Percentiles rank a stretch among this genome's conserved stretches.
Conservation (phyloP, 2,113 vertebrate species). For the Microtus richardsoni region DNA sequence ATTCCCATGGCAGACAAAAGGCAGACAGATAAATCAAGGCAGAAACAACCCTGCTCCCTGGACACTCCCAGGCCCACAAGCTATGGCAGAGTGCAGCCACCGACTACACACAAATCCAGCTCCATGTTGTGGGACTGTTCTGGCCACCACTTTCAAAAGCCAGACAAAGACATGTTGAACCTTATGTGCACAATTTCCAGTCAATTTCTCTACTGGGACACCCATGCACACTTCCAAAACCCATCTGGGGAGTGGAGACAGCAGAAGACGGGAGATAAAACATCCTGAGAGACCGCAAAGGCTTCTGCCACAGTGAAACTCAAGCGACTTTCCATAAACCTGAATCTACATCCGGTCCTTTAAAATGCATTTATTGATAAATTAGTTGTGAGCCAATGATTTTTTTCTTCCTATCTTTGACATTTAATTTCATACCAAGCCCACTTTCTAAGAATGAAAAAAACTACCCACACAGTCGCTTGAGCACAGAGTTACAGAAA, state of each 20-base stretch:
- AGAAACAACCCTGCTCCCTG: neutral
- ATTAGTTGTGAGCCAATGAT: neutral
- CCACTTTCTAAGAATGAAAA: neutral
- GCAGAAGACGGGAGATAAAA: neutral
- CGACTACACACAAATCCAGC: neutral
- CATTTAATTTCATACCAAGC: constrained; percentile 43
- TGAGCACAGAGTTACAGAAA: constrained; percentile 10
- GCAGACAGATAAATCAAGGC: neutral
- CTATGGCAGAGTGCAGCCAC: no score
- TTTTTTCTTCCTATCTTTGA: constrained; percentile 41
- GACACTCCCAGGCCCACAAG: no score
- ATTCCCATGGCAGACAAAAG: neutral
- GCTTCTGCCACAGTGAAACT: neutral
- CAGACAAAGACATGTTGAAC: neutral
- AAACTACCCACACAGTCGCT: neutral
- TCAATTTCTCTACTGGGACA: neutral
- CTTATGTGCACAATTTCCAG: neutral
- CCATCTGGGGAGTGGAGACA: neutral
- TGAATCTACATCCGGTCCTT: neutral
- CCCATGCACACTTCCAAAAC: neutral
- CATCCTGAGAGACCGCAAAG: neutral
- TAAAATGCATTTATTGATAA: neutral
- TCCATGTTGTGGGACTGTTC: neutral
- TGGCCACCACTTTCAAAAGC: neutral
- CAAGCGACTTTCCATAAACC: neutral